Percentiles rank a stretch among this genome's conserved stretches.
phyloP scores from a whole-genome alignment of 2,797 vertebrate genomes.

The Rhinogobio ventralis region DNA sequence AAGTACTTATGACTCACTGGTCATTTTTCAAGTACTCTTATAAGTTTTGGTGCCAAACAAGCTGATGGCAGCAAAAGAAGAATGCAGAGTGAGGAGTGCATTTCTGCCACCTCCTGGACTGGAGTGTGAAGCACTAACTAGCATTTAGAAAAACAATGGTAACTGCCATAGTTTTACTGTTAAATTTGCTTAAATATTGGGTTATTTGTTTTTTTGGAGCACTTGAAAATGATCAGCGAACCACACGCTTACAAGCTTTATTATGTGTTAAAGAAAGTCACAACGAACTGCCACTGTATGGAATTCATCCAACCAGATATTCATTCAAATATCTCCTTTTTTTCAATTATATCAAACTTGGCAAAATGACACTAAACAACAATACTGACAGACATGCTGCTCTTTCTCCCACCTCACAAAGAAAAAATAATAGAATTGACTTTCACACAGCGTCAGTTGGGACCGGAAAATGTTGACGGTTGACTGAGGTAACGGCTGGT shows the following conservation, averaged over 20 bases:
- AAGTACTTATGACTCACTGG: not conserved
- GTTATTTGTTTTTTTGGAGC: not conserved
- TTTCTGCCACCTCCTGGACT: not conserved
- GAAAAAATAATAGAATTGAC: not conserved
- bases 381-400: not conserved
- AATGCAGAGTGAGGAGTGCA: not conserved
- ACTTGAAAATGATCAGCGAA: not conserved
- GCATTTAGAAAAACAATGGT: not conserved
- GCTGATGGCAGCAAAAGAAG: not conserved
- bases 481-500: slow-evolving; percentile 41
- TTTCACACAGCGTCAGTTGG: not conserved
- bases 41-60: not conserved
- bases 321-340: not conserved
- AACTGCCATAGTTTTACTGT: not conserved
- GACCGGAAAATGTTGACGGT: slow-evolving; percentile 34
- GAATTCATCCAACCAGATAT: not conserved
- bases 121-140: not conserved
- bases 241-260: not conserved
- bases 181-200: not conserved
- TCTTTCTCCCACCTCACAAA: not conserved
- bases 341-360: not conserved
- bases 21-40: not conserved
- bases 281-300: not conserved
- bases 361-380: not conserved
- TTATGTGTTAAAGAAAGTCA: not conserved